Conservation (phyloP, 2,113 vertebrate genomes). For the Ptilonorhynchus violaceus region DNA sequence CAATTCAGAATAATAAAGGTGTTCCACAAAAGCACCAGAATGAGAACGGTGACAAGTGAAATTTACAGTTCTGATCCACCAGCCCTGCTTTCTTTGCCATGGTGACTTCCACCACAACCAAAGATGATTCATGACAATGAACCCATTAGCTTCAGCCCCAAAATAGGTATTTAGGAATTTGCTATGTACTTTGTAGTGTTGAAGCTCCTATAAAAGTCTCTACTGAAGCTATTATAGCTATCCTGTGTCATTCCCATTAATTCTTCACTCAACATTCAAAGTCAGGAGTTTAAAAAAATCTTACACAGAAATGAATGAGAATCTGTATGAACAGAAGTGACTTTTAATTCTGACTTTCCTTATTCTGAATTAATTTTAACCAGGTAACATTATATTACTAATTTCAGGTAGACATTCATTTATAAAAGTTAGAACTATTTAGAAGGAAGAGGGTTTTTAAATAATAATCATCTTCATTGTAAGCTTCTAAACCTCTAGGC, state of each 20-base stretch:
- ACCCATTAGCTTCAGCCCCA: background rate
- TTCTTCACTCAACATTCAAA: background rate
- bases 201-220: background rate
- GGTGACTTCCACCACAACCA: background rate
- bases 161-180: background rate
- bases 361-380: background rate
- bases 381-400: background rate
- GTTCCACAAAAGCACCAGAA: background rate
- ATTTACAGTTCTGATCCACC: background rate
- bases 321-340: background rate
- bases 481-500: background rate
- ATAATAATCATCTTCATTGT: background rate
- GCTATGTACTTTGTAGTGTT: background rate
- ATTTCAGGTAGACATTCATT: background rate
- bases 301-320: background rate
- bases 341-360: background rate
- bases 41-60: background rate
- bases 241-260: background rate
- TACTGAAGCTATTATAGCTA: background rate
- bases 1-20: background rate
- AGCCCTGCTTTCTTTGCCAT: background rate
- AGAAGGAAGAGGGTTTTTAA: background rate
- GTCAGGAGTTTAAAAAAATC: background rate
- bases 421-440: background rate
- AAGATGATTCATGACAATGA: background rate